Evolutionary conservation across 2,888 invertebrate genomes (phyloP), one percentile per base, ranked within the genome.

Genomic region (Adelognathus sp.): DNA sequence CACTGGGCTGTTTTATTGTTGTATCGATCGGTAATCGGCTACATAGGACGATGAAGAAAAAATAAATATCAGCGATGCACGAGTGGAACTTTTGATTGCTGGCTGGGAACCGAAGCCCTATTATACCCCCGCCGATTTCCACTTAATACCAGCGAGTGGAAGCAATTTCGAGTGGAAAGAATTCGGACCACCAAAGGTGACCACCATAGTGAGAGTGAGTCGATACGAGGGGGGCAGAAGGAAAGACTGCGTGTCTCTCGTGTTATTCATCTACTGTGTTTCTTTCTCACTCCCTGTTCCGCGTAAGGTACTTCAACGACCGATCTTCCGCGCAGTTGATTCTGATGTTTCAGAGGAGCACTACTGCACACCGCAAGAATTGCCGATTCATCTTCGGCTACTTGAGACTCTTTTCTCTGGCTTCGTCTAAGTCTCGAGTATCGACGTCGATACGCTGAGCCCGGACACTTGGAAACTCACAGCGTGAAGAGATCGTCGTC

Each of bases 131-230:
- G 86, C 82, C 84, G 87, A 89, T 88, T 89, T 89, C 87, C 87
- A 88, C 88, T 89, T 86, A 84, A 81, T 79, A 81, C 73, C 71
- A 72, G 74, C 84, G 83, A 86, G 85, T 86, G 86, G 87, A 84
- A 87, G 88, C 86, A 89, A 89, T 88, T 89, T 90, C 85, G 85
- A 87, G 88, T 86, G 88, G 85, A 86, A 87, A 88, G 89, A 89
- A 90, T 90, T 86, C 82, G 86, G 90, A 90, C 90, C 90, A 90
- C 90, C 90, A 86, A 88, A 86, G 90, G 87, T 89, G 90, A 85
- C 86, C 85, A 85, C 81, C 79, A 31, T 67, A 54, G 44, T 58
- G 56, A 36, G 58, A 67, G 69, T 41, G 76, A 60, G 67, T 54
- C 70, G 60, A 77, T 76, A 63, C 77, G 69, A 73, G 69, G 63